phyloP scores from a whole-genome alignment of 2,113 vertebrate species.

The Rhizomys pruinosus region DNA sequence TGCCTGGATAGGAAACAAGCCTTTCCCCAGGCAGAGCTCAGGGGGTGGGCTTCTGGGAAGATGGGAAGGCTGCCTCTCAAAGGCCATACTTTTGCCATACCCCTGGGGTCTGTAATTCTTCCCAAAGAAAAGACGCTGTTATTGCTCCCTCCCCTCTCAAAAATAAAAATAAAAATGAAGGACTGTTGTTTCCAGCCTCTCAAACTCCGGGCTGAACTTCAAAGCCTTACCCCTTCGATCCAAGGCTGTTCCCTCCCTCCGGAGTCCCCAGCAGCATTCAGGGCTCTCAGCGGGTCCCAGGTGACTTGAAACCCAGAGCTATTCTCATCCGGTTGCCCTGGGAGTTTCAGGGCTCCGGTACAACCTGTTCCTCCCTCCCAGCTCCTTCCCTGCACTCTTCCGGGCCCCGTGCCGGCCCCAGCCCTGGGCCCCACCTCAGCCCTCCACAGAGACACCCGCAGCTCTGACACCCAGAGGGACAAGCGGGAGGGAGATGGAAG shows the following conservation, averaged over 20 bases:
- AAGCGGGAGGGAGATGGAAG: too few species aligned
- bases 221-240: not conserved
- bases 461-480: not conserved
- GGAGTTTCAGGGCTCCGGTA: slow-evolving; percentile 54
- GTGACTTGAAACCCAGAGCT: slow-evolving; percentile 64
- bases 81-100: not conserved
- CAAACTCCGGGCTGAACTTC: not conserved
- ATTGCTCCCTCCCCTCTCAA: too few species aligned
- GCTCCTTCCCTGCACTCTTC: not conserved
- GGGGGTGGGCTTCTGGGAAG: not conserved
- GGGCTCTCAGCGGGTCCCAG: slow-evolving; percentile 52
- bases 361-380: slow-evolving; percentile 70
- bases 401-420: not conserved
- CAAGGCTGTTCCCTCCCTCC: not conserved
- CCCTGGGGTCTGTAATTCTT: not conserved
- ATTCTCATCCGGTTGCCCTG: slow-evolving; percentile 63
- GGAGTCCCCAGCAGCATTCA: not conserved
- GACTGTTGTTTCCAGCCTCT: not conserved
- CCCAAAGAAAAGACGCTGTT: not conserved
- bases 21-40: not conserved
- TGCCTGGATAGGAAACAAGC: not conserved
- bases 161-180: not conserved
- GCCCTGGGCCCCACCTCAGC: slow-evolving; percentile 36
- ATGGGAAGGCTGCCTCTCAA: not conserved
- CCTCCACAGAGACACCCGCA: not conserved